Evolutionary conservation across 2,113 vertebrate genomes (phyloP), one percentile per base, ranked within the genome.

Genomic region (Solenodon paradoxus): DNA sequence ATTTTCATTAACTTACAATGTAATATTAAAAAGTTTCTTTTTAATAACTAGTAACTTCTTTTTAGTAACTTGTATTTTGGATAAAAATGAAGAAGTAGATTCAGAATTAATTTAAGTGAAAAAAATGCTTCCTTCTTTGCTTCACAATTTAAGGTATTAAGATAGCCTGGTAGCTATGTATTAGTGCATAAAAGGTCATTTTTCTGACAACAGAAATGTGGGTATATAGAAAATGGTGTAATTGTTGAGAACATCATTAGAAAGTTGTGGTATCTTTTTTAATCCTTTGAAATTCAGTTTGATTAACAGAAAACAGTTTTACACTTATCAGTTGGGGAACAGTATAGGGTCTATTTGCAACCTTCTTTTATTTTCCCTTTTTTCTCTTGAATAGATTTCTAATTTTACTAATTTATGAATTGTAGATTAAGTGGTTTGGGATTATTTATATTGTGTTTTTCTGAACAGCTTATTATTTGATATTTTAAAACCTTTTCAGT

Each of bases 251-350:
- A 42, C n/a, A 3, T 59, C 45, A 35, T 80, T 91, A 24, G 49
- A 66, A 64, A 86, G 61, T 61, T 40, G 55, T 80, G 11, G 9
- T 75, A 93, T 91, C 51, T 59, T 30, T 75, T 92, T 91, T 57
- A 72, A 82, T 64, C 10, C 30, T 94, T 35, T 81, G 38, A 81
- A 69, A 42, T 81, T 92, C 71, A 20, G 3, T 72, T 85, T 51
- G 92, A 17, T 26, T 97, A 90, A 72, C 75, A 63, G 81, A 90
- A 94, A 74, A 40, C 5, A 79, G 47, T 20, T 87, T 78, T 84
- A 71, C 2, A 87, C n/a, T 83, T 72, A 53, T 93, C 32, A 90
- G 22, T 79, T 95, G 49, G 38, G 24, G 32, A 24, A 93, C 80
- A 66, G 19, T 87, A 40, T 38, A 85, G 59, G 42, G 28, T 86